Percentiles rank a stretch among this genome's conserved stretches.
Evolutionary conservation across 2,797 vertebrate species (phyloP).

Genomic region (Malurus splendens): DNA sequence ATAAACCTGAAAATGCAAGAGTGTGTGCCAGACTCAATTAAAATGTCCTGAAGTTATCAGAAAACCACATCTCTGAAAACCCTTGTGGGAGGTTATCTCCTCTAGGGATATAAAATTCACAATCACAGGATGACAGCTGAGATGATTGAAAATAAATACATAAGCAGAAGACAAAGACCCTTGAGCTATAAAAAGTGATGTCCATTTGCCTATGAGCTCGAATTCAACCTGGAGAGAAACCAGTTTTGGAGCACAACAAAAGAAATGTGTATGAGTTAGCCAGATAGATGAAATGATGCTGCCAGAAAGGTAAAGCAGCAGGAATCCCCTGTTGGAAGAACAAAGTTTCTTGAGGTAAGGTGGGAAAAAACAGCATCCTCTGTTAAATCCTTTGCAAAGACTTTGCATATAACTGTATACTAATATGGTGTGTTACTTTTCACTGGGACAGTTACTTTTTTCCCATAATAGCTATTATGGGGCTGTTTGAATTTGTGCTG

Average conservation of each 20-base stretch:
- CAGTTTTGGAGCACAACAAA: background rate
- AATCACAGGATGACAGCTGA: background rate
- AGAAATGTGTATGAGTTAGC: background rate
- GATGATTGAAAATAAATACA: background rate
- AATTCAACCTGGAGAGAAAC: background rate
- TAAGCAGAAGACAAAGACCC: background rate
- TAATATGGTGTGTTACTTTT: background rate
- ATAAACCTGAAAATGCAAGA: background rate
- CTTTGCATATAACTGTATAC: background rate
- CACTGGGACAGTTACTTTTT: background rate
- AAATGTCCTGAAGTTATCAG: background rate
- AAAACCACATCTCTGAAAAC: background rate
- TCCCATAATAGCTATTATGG: background rate
- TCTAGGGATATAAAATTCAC: background rate
- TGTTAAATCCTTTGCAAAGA: background rate
- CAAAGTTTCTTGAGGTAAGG: background rate
- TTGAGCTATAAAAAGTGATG: background rate
- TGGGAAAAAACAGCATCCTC: accelerated
- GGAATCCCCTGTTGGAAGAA: background rate
- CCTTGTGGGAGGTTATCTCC: background rate
- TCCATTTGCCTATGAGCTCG: background rate
- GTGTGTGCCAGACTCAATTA: background rate
- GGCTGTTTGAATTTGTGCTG: background rate
- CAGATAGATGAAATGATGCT: background rate
- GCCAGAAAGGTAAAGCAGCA: background rate